phyloP scores from a whole-genome alignment of 92 coral and sea anemone species.

The Anthopleura xanthogrammica region DNA sequence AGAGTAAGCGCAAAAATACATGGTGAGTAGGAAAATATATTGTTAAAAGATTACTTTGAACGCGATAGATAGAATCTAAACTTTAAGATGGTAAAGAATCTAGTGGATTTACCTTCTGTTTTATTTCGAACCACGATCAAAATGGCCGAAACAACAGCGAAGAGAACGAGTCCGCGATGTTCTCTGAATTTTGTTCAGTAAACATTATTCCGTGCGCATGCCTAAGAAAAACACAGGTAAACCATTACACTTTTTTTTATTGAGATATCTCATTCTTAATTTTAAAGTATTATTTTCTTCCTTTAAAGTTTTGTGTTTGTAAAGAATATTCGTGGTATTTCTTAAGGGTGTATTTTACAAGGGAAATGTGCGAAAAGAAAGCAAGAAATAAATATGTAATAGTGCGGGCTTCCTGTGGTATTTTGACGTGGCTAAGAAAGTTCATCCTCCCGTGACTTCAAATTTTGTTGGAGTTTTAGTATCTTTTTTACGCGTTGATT shows the following conservation, averaged over 20 bases:
- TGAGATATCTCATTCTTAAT: not conserved
- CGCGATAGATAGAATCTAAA: not conserved
- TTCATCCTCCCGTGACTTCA: not conserved
- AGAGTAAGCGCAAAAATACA: not conserved
- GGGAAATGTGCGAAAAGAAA: too few species aligned
- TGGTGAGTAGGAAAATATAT: not conserved
- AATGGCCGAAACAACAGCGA: slow-evolving; percentile 44
- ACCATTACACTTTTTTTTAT: not conserved
- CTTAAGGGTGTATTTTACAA: too few species aligned
- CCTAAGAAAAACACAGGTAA: slow-evolving; percentile 19
- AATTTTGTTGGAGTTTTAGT: not conserved
- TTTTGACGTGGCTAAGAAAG: slow-evolving; percentile 17
- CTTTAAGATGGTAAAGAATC: slow-evolving; percentile 12
- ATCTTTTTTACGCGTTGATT: not conserved
- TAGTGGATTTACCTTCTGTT: slow-evolving; percentile 47
- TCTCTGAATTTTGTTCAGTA: slow-evolving; percentile 8
- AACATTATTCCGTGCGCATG: slow-evolving; percentile 1
- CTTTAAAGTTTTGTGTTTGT: too few species aligned
- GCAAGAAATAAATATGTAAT: not conserved
- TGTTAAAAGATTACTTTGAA: not conserved
- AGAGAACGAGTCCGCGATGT: slow-evolving; percentile 58
- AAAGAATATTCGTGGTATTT: too few species aligned
- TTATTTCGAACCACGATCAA: slow-evolving; percentile 44
- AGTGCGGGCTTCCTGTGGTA: slow-evolving; percentile 30
- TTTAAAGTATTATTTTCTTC: not conserved